Conservation (phyloP, 1,140 invertebrate genomes). For the Drosophila asahinai region DNA sequence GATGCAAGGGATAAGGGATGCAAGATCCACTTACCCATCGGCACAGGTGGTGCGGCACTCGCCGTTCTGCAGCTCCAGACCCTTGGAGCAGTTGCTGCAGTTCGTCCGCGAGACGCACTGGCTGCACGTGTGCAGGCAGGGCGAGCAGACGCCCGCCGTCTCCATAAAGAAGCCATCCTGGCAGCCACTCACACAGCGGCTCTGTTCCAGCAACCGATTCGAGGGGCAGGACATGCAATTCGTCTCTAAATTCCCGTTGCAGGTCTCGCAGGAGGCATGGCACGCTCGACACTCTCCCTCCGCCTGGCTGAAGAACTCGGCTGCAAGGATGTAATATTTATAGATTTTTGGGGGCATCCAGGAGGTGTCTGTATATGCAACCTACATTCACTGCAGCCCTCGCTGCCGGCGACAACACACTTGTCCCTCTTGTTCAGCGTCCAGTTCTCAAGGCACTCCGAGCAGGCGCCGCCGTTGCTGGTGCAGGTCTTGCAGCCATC, state of each 20-base stretch:
- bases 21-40: slow-evolving; percentile 85
- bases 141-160: slow-evolving; percentile 89
- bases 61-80: slow-evolving; percentile 91
- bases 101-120: slow-evolving; percentile 91
- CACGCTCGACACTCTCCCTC: slow-evolving; percentile 89
- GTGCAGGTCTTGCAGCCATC: slow-evolving; percentile 90
- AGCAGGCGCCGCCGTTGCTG: slow-evolving; percentile 87
- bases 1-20: too few species aligned
- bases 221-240: slow-evolving; percentile 93
- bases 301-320: slow-evolving; percentile 89
- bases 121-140: slow-evolving; percentile 91
- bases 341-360: not conserved
- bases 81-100: slow-evolving; percentile 91
- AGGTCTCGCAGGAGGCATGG: slow-evolving; percentile 92
- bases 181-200: slow-evolving; percentile 90
- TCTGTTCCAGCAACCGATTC: slow-evolving; percentile 89
- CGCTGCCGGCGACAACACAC: slow-evolving; percentile 89
- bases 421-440: slow-evolving; percentile 89
- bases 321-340: slow-evolving; percentile 78
- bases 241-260: slow-evolving; percentile 90
- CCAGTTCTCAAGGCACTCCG: slow-evolving; percentile 90
- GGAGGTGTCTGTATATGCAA: too few species aligned
- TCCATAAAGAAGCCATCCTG: slow-evolving; percentile 90
- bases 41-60: slow-evolving; percentile 92
- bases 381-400: slow-evolving; percentile 88